phyloP scores from a whole-genome alignment of 2,113 vertebrate genomes.

The Halcyon senegalensis region DNA sequence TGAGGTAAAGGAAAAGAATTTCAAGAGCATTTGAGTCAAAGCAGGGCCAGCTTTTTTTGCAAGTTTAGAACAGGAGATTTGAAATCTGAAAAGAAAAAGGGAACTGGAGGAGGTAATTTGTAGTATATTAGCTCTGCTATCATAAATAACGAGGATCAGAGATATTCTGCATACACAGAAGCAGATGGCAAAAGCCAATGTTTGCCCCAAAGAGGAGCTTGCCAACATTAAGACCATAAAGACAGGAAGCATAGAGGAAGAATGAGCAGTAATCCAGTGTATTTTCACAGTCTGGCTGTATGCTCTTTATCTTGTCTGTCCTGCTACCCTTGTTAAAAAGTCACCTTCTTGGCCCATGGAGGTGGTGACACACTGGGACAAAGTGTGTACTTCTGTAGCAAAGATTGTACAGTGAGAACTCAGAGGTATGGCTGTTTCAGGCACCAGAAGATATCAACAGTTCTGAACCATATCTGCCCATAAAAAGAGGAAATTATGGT shows the following conservation, averaged over 20 bases:
- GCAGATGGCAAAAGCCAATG: not conserved
- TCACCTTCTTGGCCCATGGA: not conserved
- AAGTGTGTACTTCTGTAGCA: not conserved
- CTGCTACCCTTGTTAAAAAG: not conserved
- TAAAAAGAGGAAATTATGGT: not conserved
- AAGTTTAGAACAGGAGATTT: not conserved
- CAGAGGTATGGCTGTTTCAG: not conserved
- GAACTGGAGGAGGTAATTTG: not conserved
- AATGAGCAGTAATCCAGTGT: not conserved
- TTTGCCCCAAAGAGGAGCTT: not conserved
- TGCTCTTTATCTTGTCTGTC: not conserved
- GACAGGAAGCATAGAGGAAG: not conserved
- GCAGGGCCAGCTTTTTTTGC: not conserved
- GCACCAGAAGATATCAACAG: not conserved
- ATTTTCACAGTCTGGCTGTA: not conserved
- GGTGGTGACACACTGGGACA: not conserved
- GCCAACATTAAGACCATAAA: not conserved
- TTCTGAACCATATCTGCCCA: not conserved
- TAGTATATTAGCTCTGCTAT: not conserved
- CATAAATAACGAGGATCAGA: not conserved
- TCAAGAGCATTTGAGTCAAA: not conserved
- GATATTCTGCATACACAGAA: not conserved
- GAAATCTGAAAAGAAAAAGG: not conserved
- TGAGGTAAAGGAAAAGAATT: not conserved
- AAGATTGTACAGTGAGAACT: not conserved